Base-by-base conservation (phyloP, 2,888 invertebrate genomes). In the Tridacna gigas region DNA sequence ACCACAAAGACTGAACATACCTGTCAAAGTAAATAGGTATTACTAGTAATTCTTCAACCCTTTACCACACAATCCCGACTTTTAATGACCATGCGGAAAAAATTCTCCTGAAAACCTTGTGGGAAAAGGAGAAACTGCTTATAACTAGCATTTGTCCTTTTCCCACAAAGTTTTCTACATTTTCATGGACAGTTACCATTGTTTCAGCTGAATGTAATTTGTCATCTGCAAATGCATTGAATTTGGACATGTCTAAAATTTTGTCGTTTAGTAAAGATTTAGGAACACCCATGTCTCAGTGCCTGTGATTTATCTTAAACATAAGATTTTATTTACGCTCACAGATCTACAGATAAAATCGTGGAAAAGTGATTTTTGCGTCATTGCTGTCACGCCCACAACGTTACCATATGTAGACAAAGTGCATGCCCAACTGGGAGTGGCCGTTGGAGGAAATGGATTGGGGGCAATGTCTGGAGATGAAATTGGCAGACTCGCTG, bases 401-500 rank as follows among this genome's bases (percentile, higher is more conserved):
- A 67, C 74, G 2, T 82, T 85, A 25, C 91, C 91, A 15, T 90
- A 90, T 65, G 89, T 91, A 26, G 91, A 91, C 79, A 82, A 80
- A 73, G 75, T 91, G 25, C 89, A 89, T 47, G 73, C 82, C 15
- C 83, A 89, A 18, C 77, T 91, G 48, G 89, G 90, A 9, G 87
- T 91, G 51, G 88, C 89, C 15, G 74, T 89, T 11, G 91, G 90
- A 3, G 92, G 92, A 13, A 91, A 91, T 80, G 92, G 92, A 0
- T 87, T 86, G 60, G 92, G 90, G 15, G 93, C 93, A 9, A 93
- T 91, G 80, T 89, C 90, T 1, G 88, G 91, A 18, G 92, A 93
- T 66, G 93, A 92, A 82, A 90, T 92, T 25, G 93, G 93, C 66
- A 81, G 91, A 60, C 82, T 93, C 1, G 93, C 91, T 18, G 91